Evolutionary conservation across 2,888 invertebrate species (phyloP).

Genomic region (Habroteleia sp.): DNA sequence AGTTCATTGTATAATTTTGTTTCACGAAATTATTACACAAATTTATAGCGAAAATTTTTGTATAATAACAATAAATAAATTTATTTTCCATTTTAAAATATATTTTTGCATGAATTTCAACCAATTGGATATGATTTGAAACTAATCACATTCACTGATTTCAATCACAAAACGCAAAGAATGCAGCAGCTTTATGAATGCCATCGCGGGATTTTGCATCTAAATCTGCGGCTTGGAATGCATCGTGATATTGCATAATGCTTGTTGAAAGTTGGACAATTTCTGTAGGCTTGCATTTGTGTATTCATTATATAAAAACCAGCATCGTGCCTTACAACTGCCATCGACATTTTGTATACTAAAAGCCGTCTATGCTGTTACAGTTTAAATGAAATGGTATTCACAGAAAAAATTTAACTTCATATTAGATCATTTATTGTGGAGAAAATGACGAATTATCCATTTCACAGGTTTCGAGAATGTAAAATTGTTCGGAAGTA

Average conservation of each 20-base stretch:
- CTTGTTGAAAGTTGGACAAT: constrained; percentile 2
- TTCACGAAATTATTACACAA: background rate
- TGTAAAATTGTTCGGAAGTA: constrained; percentile 82
- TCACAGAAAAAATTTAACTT: no score
- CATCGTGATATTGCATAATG: constrained; percentile 15
- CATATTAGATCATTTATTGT: background rate
- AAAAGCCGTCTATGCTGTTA: no score
- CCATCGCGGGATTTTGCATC: constrained; percentile 5
- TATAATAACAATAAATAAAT: no score
- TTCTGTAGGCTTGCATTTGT: background rate
- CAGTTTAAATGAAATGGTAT: no score
- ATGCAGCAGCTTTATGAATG: constrained; percentile 4
- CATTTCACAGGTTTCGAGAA: constrained; percentile 72
- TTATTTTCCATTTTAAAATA: no score
- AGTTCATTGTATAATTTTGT: constrained; percentile 1
- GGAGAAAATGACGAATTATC: constrained; percentile 10
- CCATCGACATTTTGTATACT: no score
- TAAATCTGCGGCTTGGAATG: constrained; percentile 1
- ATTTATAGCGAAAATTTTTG: background rate
- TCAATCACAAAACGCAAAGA: background rate
- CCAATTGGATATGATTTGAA: no score
- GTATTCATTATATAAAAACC: background rate
- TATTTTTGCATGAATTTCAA: no score
- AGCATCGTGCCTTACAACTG: background rate
- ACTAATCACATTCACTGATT: background rate